Base-by-base conservation (phyloP, 2,888 invertebrate genomes). In the Thereva unica region DNA sequence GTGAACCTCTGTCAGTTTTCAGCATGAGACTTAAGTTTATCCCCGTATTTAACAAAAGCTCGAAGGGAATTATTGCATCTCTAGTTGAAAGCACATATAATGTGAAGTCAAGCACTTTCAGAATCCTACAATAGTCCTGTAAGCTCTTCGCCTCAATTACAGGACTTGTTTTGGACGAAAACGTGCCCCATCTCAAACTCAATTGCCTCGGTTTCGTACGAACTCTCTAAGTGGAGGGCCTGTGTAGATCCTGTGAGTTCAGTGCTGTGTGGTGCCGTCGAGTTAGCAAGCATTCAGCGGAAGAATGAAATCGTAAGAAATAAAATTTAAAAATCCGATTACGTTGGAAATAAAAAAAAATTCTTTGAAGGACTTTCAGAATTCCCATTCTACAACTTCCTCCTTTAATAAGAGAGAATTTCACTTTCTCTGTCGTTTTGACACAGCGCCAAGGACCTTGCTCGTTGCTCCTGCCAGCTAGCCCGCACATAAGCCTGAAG, bases 251-350 rank as follows among this genome's bases (percentile, higher is more conserved):
- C 23, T 23, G 23, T 23, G 23, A 23, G 23, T 23, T 23, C 23
- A 23, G 23, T 23, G 23, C 23, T 23, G 23, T 23, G 23, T 23
- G 23, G 23, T 23, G 23, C 23, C 23, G 23, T 23, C 23, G 23
- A 23, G 23, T 23, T 23, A 47, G 12, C 12, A 47, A 47, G 47
- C 47, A 47, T 47, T 41, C 34, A 35, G 35, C 42, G 35, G 45
- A 57, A 57, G 44, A 57, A 45, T 45, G 45, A 57, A 56, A 42
- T 42, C 42, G 56, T 8, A 56, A 42, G 12, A 42, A 57, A 57
- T 57, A 57, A 57, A 57, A 57, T 57, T 45, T 57, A 57, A 57
- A 57, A 57, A 57, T 57, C 57, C 37, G 57, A 57, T 57, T 57
- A 57, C 57, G 57, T 34, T 57, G 57, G 57, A 45, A 57, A 45